Evolutionary conservation across 1,140 invertebrate genomes (phyloP).

Genomic region (Alviniconcha marisindica): DNA sequence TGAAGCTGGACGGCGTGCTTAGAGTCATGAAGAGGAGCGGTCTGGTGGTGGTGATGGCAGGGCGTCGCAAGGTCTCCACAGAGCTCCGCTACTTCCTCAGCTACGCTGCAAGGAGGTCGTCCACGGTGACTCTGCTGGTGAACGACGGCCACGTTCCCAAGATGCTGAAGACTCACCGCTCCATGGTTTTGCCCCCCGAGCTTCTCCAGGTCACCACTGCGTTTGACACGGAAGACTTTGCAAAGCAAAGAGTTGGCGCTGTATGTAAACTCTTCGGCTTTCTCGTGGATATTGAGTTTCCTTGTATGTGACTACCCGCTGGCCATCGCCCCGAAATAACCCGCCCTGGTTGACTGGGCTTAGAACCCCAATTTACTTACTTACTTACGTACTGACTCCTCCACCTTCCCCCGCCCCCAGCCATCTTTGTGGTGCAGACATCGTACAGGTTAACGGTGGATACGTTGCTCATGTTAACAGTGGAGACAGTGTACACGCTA

Average conservation of each 20-base stretch:
- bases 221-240: neutral
- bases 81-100: neutral
- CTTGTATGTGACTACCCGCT: no score
- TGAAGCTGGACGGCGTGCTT: neutral
- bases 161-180: neutral
- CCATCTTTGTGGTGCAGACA: no score
- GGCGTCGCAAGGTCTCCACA: neutral
- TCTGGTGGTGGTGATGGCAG: neutral
- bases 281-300: neutral
- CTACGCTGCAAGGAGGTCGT: neutral
- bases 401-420: no score
- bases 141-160: neutral
- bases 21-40: neutral
- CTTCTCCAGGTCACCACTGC: neutral
- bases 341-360: no score
- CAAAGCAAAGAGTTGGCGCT: neutral
- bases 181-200: neutral
- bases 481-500: no score
- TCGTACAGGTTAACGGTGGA: no score
- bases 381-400: no score
- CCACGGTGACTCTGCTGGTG: conserved; percentile 11
- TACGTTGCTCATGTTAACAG: no score
- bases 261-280: conserved; percentile 3
- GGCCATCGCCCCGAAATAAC: no score
- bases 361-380: no score